These are phyloP conservation scores for Akabosia matsudoensis DNA, from an alignment of 1,140 invertebrate species.

Conservation along the genomic window DNA sequence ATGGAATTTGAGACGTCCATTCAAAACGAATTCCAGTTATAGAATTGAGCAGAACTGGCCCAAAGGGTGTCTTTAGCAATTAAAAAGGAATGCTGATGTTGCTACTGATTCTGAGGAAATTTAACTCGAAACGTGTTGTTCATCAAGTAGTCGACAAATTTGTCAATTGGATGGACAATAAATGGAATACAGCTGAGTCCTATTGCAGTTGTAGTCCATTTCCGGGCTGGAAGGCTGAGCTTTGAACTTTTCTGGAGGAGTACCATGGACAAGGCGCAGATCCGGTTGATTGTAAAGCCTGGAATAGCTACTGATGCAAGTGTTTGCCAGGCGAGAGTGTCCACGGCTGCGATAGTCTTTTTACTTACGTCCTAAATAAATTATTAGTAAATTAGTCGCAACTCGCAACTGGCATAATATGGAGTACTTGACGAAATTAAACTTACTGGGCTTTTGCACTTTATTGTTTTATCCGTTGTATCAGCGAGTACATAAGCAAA, in stretches of 20 bases:
- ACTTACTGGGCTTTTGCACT: slow-evolving; percentile 57
- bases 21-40: no score
- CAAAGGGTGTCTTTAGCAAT: no score
- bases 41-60: no score
- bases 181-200: slow-evolving; percentile 83
- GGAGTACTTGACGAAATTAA: no score
- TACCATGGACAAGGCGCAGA: slow-evolving; percentile 64
- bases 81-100: no score
- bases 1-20: no score
- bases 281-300: slow-evolving; percentile 85
- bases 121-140: slow-evolving; percentile 61
- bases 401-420: neutral
- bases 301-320: slow-evolving; percentile 88
- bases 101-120: slow-evolving; percentile 33
- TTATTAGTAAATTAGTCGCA: neutral
- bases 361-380: slow-evolving; percentile 1
- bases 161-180: slow-evolving; percentile 89
- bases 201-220: slow-evolving; percentile 69
- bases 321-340: slow-evolving; percentile 88
- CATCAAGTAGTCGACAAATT: slow-evolving; percentile 72
- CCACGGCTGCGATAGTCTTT: slow-evolving; percentile 62
- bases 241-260: slow-evolving; percentile 56
- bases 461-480: slow-evolving; percentile 74
- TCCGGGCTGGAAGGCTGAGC: slow-evolving; percentile 56
- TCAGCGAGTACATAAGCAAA: slow-evolving; percentile 83